Evolutionary conservation across 2,113 vertebrate genomes (phyloP), one percentile per base, ranked within the genome.

Genomic region (Grammomys surdaster): DNA sequence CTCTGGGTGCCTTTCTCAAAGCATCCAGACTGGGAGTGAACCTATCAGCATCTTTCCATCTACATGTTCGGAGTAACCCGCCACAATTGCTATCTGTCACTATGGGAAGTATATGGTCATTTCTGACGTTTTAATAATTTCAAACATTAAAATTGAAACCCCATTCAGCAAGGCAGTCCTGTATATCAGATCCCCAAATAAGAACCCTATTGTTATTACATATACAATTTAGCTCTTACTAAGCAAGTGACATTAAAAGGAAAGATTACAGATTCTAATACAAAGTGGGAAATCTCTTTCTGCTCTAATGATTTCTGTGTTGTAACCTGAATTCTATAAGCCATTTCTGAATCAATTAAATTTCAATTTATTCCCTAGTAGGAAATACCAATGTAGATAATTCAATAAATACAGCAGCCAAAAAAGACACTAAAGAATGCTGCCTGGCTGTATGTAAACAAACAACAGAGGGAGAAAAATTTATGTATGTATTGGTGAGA

Each of bases 61-160:
- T 5, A 85, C 60, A 4, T 4, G 33, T 16, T 26, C 43, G 54
- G 1, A 48, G 1, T 0, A 75, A 16, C 40, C 46, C 28, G 60
- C 48, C 4, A 9, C 16, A 56, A 56, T 0, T 78, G 8, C 36
- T 87, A 19, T 48, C 7, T n/a, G 14, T 69, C 72, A 73, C 19
- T 17, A 69, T 4, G n/a, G 33, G 70, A 84, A 76, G 5, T 36
- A 24, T 43, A 2, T 13, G 33, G 17, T n/a, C 65, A 80, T 76
- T 80, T 89, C 82, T 82, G 26, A 33, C 54, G 13, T 60, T 94
- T 82, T 70, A 77, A 76, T 93, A 19, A 89, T 89, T 22, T 84
- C n/a, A 84, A 17, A 77, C 7, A 84, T 36, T 82, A 76, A 51
- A 70, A 58, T 19, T 54, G 56, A 96, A 97, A 82, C 10, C 58